These are phyloP conservation scores for Rhynchopsitta pachyrhyncha DNA, from an alignment of 2,113 vertebrate species.

Conservation along the genomic window DNA sequence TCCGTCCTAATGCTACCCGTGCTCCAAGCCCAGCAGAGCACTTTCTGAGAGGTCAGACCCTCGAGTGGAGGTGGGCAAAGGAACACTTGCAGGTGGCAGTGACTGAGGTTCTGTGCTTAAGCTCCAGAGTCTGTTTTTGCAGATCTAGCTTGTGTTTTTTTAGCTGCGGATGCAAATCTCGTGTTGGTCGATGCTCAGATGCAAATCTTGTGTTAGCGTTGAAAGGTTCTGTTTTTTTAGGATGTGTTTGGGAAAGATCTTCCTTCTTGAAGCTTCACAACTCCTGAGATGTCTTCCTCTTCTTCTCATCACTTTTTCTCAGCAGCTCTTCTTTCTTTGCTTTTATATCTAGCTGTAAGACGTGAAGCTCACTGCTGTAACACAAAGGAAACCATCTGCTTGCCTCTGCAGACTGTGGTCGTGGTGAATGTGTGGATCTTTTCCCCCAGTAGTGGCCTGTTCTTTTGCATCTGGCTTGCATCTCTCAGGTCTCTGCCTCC, in stretches of 20 bases:
- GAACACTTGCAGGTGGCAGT: not conserved
- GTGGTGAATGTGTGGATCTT: not conserved
- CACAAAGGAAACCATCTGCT: not conserved
- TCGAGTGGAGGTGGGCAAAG: not conserved
- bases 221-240: not conserved
- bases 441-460: not conserved
- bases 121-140: not conserved
- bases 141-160: not conserved
- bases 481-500: not conserved
- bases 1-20: rapidly evolving
- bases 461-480: not conserved
- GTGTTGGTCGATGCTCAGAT: not conserved
- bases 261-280: not conserved
- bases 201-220: not conserved
- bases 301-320: not conserved
- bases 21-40: not conserved
- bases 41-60: not conserved
- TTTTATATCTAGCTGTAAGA: not conserved
- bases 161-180: not conserved
- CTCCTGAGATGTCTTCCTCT: not conserved
- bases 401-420: not conserved
- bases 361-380: not conserved
- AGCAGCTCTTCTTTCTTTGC: not conserved
- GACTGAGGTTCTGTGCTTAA: not conserved
- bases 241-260: not conserved